Base-by-base conservation (phyloP, 2,113 vertebrate genomes). In the Sitta europaea region DNA sequence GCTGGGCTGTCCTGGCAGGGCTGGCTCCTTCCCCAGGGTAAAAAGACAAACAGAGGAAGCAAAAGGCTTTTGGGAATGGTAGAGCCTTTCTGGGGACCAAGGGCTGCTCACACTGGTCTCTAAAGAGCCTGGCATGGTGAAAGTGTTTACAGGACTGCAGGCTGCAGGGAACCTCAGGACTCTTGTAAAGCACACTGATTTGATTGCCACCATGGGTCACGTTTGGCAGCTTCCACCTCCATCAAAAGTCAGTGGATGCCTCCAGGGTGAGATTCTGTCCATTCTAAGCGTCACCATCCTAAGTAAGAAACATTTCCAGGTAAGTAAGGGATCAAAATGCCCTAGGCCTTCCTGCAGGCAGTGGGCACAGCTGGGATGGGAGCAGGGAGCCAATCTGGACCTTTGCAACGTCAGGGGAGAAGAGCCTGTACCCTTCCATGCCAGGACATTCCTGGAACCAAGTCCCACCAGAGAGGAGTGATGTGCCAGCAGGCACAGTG, bases 391-490 rank as follows among this genome's bases (percentile, higher is more conserved):
- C 43, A 45, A 1, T 18, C 38, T 35, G 61, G 14, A 47, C 45
- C 24, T 71, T 59, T 28, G n/a, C 47, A 67, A 50, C 13, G 9
- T 27, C 14, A 53, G 31, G n/a, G n/a, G 6, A 84, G 24, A 72
- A 18, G 14, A 48, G 14, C 11, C 36, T 45, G 20, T 5, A 9
- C n/a, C 24, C 12, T 13, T 25, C 17, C 1, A 0, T 16, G 33
- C 25, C 43, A 74, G 33, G n/a, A 5, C 31, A 66, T 7, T 25
- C 31, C 61, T 42, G 40, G 38, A 21, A 31, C 1, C 1, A 45
- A 38, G 18, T 38, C 53, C 35, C 4, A 3, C 8, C 50, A 55
- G 11, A 50, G 42, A 31, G 47, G 42, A 73, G 65, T 12, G 23
- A 20, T 65, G 21, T 25, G 43, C 55, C 45, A 81, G 35, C 58